Percentiles rank a stretch among this genome's conserved stretches.
phyloP scores from a whole-genome alignment of 2,797 vertebrate species.

The Myripristis jacobus region DNA sequence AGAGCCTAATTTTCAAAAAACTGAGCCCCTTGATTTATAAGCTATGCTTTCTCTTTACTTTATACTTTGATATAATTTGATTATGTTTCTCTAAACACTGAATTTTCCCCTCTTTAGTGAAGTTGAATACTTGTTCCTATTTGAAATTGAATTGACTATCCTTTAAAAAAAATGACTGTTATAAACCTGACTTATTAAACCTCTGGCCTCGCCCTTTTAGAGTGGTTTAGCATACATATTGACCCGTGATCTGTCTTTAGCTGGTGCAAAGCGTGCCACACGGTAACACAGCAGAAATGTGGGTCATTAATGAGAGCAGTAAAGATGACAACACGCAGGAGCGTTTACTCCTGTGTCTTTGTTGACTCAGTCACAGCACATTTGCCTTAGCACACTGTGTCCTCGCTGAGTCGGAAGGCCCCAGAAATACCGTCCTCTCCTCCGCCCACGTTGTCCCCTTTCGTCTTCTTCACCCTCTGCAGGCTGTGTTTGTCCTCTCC shows the following conservation, averaged over 20 bases:
- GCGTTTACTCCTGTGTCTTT: background rate
- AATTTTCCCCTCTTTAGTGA: conserved; percentile 33
- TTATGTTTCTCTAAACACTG: conserved; percentile 44
- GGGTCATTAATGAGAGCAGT: background rate
- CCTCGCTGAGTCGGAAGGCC: background rate
- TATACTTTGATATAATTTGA: conserved; percentile 62
- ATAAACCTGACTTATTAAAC: conserved; percentile 49
- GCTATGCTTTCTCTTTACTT: conserved; percentile 58
- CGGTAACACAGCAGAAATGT: conserved; percentile 1
- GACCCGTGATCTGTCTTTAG: conserved; percentile 25
- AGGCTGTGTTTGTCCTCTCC: conserved; percentile 30
- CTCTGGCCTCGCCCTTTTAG: background rate
- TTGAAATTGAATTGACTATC: conserved; percentile 42
- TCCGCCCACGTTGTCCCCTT: background rate
- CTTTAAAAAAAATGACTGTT: conserved; percentile 29
- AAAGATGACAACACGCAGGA: background rate
- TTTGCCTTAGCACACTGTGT: background rate
- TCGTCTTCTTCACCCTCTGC: background rate
- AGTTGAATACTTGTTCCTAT: conserved; percentile 48
- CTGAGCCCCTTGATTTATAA: conserved; percentile 64
- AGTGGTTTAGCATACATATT: conserved; percentile 16
- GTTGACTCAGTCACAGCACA: background rate
- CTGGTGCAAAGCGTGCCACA: background rate
- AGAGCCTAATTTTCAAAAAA: conserved; percentile 59
- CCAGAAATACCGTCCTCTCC: background rate